Percentiles rank a stretch among this genome's conserved stretches.
phyloP scores from a whole-genome alignment of 2,113 vertebrate genomes.

The Periophthalmus modestus region DNA sequence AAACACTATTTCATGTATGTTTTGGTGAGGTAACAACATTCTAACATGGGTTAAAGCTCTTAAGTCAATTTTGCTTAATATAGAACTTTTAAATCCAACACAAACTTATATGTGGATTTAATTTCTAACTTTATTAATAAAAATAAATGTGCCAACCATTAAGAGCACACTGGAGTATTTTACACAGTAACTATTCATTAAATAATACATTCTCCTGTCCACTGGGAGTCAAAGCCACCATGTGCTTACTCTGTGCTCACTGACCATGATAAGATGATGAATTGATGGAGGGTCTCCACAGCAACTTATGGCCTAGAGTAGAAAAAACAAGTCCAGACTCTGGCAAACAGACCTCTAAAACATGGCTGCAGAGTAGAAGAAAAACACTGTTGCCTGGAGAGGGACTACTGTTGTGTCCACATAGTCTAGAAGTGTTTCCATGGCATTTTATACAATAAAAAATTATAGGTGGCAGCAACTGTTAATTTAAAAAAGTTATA shows the following conservation, averaged over 20 bases:
- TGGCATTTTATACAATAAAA: slow-evolving; percentile 35
- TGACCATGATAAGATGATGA: slow-evolving; percentile 43
- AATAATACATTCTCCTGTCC: slow-evolving; percentile 28
- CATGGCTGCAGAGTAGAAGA: slow-evolving; percentile 40
- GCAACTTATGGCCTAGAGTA: slow-evolving; percentile 29
- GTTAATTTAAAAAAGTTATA: background rate
- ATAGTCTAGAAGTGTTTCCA: slow-evolving; percentile 23
- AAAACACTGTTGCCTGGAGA: slow-evolving; percentile 67
- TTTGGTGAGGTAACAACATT: too few species aligned
- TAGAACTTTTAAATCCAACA: background rate
- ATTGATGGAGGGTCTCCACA: slow-evolving; percentile 52
- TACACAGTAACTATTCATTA: background rate
- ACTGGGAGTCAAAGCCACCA: slow-evolving; percentile 21
- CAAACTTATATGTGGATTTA: background rate
- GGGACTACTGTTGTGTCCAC: slow-evolving; percentile 59
- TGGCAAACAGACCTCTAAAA: slow-evolving; percentile 63
- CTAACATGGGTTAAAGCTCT: too few species aligned
- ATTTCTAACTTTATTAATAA: background rate
- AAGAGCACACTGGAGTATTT: background rate
- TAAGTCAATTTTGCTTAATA: too few species aligned
- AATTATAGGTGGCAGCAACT: slow-evolving; percentile 27
- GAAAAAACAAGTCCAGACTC: slow-evolving; percentile 49
- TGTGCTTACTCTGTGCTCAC: slow-evolving; percentile 11
- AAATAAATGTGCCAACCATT: background rate
- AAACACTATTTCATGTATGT: too few species aligned